Evolutionary conservation across 2,113 vertebrate species (phyloP), one percentile per base, ranked within the genome.

Genomic region (Salminus brasiliensis): DNA sequence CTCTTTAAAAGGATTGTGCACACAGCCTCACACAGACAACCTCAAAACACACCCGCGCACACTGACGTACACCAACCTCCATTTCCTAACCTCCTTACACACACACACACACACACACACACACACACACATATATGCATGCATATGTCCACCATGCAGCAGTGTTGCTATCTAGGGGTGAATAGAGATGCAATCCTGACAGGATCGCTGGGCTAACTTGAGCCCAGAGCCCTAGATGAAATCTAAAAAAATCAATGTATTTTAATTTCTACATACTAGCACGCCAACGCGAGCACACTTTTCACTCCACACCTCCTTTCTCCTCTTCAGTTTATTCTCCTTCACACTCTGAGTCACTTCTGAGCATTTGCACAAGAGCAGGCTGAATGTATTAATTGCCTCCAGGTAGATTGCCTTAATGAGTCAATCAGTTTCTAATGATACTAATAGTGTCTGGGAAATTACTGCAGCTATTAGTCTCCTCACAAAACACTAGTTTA

Each of bases 361-460:
- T 25, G 41, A 30, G 25, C 0, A 68, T 68, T 66, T 16, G 27
- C 34, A 43, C 25, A 77, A 57, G 57, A 30, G 49, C 21, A 34
- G 0, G 21, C 55, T 62, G 52, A 80, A 62, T 62, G 57, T 30
- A 80, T 71, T 73, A 67, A 71, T 68, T 39, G 27, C 60, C 29
- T 53, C 49, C 45, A 63, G 66, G 60, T 52, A 71, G 29, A 49
- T 3, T 27, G 30, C 18, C 16, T 43, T 74, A 74, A 71, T 79
- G 71, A 77, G 72, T 76, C 78, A 74, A 55, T 81, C 74, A 73
- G 78, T 78, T 81, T 81, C 53, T 84, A 81, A 81, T 81, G 63
- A 66, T 45, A 52, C 77, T 55, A 79, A 70, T 69, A 76, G 67
- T 30, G 25, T 73, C 73, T 71, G 73, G 39, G 77, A 49, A 80